phyloP scores from a whole-genome alignment of 2,113 vertebrate species.

The Centrocercus urophasianus region DNA sequence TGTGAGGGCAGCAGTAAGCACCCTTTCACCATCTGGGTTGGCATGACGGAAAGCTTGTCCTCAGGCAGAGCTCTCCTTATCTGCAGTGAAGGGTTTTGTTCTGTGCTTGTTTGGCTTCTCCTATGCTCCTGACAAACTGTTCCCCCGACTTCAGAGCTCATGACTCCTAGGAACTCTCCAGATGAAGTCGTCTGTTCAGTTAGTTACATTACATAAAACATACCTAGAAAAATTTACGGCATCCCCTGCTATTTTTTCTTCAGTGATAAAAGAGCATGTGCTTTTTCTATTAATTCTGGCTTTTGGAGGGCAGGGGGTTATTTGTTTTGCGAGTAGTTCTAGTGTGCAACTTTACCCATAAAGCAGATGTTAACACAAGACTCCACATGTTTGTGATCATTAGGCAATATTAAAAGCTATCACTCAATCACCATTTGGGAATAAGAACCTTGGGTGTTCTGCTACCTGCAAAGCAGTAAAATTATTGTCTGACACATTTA shows the following conservation, averaged over 20 bases:
- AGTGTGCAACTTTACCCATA: constrained; percentile 33
- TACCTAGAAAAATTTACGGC: constrained; percentile 21
- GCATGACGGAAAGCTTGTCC: background rate
- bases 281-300: constrained; percentile 60
- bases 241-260: constrained; percentile 14
- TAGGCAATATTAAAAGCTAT: constrained; percentile 73
- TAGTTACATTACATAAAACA: constrained; percentile 27
- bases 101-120: background rate
- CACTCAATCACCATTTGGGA: constrained; percentile 65
- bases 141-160: background rate
- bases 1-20: background rate
- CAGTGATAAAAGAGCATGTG: constrained; percentile 38
- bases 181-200: background rate
- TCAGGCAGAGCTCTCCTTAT: background rate
- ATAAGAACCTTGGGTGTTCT: constrained; percentile 40
- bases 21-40: background rate
- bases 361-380: constrained; percentile 73
- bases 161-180: constrained; percentile 20
- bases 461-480: constrained; percentile 76
- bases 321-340: constrained; percentile 8
- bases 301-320: constrained; percentile 40
- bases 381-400: constrained; percentile 70
- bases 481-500: constrained; percentile 74
- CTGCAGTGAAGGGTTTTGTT: background rate
- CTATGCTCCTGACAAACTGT: background rate